Evolutionary conservation across 1,140 invertebrate species (phyloP).

Genomic region (Lucilia sericata): DNA sequence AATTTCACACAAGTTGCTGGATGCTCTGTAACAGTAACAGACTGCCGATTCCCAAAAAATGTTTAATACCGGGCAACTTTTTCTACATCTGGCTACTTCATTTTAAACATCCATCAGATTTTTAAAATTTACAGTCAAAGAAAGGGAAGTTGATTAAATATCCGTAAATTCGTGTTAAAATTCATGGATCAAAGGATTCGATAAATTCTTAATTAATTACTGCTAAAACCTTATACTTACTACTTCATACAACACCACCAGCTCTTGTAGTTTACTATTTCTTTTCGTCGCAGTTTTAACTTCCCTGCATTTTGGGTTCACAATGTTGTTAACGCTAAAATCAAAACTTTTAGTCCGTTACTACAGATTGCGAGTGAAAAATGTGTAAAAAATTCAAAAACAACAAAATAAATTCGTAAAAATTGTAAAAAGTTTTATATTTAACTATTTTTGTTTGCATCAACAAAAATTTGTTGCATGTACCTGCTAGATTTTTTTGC

Average conservation of each 20-base stretch:
- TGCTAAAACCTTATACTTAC: neutral
- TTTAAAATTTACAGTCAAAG: no score
- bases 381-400: neutral
- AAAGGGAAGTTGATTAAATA: no score
- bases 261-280: neutral
- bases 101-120: no score
- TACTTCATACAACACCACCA: neutral
- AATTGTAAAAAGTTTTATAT: neutral
- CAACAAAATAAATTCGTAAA: neutral
- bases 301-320: neutral
- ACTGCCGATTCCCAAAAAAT: no score
- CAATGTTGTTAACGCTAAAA: neutral
- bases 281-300: neutral
- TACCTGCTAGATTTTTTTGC: neutral
- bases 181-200: neutral
- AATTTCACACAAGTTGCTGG: neutral
- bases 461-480: neutral
- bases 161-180: neutral
- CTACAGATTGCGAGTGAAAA: neutral
- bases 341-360: conserved; percentile 1
- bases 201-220: conserved; percentile 25
- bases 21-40: no score
- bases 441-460: neutral
- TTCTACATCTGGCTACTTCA: no score
- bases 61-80: no score